phyloP scores from a whole-genome alignment of 2,888 invertebrate genomes.

The Reticulitermes lucifugus region DNA sequence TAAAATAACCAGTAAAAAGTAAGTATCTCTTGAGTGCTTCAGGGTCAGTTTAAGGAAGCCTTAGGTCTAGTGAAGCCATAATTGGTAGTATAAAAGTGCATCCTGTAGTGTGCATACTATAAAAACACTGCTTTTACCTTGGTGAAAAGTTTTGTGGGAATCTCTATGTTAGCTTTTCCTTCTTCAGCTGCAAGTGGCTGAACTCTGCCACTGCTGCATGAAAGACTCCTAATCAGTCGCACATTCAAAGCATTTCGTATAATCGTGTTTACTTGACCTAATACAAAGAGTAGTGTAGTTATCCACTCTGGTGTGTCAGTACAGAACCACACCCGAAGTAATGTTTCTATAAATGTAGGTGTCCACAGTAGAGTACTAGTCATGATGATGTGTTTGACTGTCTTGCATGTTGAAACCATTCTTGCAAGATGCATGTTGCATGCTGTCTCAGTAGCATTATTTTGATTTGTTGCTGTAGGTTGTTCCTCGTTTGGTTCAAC shows the following conservation, averaged over 20 bases:
- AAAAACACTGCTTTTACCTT: slow-evolving; percentile 18
- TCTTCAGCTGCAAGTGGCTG: background rate
- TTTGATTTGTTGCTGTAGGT: background rate
- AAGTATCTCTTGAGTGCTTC: background rate
- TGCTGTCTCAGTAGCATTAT: background rate
- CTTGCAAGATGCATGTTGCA: slow-evolving; percentile 35
- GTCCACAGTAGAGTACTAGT: slow-evolving; percentile 58
- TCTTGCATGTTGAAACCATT: slow-evolving; percentile 16
- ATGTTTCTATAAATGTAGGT: slow-evolving; percentile 57
- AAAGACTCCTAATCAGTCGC: slow-evolving; percentile 28
- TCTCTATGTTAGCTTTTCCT: background rate
- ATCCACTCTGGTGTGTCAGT: slow-evolving; percentile 56
- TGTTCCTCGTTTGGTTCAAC: background rate
- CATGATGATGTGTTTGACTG: slow-evolving; percentile 56
- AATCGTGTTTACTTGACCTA: slow-evolving; percentile 55
- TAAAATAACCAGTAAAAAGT: slow-evolving; percentile 37
- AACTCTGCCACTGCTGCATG: slow-evolving; percentile 31
- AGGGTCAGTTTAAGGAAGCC: background rate
- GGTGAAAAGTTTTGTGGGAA: slow-evolving; percentile 23
- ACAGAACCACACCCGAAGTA: slow-evolving; percentile 57
- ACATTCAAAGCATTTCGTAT: slow-evolving; percentile 58
- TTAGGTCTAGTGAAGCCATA: background rate
- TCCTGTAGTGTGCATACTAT: background rate
- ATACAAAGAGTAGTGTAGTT: slow-evolving; percentile 55
- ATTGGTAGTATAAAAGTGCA: background rate